Conservation (phyloP, 2,888 invertebrate species). For the Metallyticus violacea region DNA sequence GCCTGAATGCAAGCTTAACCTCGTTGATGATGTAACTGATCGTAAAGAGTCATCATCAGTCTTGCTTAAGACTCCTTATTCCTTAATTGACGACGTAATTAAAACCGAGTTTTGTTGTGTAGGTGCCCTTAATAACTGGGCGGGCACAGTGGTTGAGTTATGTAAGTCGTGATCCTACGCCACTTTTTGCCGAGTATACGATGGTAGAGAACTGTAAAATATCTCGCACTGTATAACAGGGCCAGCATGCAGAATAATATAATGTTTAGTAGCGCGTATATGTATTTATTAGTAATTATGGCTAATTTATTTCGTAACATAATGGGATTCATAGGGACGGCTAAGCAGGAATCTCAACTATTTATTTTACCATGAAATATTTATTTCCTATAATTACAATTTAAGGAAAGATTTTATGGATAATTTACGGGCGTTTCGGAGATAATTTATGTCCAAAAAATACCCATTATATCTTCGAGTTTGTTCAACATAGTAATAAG, state of each 20-base stretch:
- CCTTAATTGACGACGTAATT: constrained; percentile 6
- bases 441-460: background rate
- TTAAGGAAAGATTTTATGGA: background rate
- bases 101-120: constrained; percentile 1
- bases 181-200: background rate
- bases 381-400: background rate
- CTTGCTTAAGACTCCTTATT: background rate
- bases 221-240: background rate
- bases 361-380: background rate
- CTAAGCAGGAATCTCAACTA: background rate
- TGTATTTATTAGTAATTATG: background rate
- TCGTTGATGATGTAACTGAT: background rate
- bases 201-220: background rate
- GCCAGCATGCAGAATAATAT: background rate
- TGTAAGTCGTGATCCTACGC: background rate
- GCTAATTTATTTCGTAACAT: background rate
- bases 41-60: background rate
- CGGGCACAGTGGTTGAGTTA: background rate
- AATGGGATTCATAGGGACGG: background rate
- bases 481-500: background rate
- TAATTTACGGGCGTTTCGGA: background rate
- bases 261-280: too few species aligned
- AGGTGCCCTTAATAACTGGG: background rate
- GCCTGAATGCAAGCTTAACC: background rate
- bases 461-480: background rate